Base-by-base conservation (phyloP, 1,140 invertebrate genomes). In the Zaprionus vittiger region DNA sequence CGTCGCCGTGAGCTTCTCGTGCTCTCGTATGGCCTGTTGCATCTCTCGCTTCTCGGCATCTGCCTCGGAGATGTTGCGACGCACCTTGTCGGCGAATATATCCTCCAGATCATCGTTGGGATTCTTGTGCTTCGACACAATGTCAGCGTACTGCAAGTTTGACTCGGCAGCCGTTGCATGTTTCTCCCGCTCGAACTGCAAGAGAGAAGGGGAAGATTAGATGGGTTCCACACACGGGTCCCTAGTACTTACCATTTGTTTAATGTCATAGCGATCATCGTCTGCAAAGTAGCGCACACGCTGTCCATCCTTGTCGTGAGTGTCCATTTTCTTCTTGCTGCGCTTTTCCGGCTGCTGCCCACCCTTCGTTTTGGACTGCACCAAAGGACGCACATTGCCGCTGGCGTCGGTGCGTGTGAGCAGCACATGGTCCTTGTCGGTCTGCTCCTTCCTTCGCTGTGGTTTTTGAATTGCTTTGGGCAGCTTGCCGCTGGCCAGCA, bases 161-260 rank as follows among this genome's bases (percentile, higher is more conserved):
- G 98, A 95, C 90, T 99, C 97, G 77, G 96, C 95, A 31, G 95
- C 95, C 28, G 96, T 96, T 34, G 95, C 96, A 91, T 96, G 95
- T 93, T 98, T 99, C 93, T 99, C 98, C 81, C 95, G 94, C 93
- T 98, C 95, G 93, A 99, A 98, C 97, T 97, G 41, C 0, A 49
- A 24, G 0, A 34, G 11, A 14, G 14, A 15, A 41, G 17, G 11
- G 44, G 24, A 63, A 24, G 26, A 9, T 78, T 84, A 5, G 7
- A 2, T 7, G 5, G 11, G 0, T 1, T 47, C 7, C 41, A 20
- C 9, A 17, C 6, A 47, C 41, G 7, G 17, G 7, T 47, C 7
- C 2, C 7, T 17, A 2, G n/a, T 17, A 93, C 44, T 94, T 94
- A 97, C 97, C 96, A 99, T 96, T 91, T 97, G 94, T 92, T 97